Evolutionary conservation across 35 echinoderm and acorn worm species (phyloP), one percentile per base, ranked within the genome.

Genomic region (Diadema setosum): DNA sequence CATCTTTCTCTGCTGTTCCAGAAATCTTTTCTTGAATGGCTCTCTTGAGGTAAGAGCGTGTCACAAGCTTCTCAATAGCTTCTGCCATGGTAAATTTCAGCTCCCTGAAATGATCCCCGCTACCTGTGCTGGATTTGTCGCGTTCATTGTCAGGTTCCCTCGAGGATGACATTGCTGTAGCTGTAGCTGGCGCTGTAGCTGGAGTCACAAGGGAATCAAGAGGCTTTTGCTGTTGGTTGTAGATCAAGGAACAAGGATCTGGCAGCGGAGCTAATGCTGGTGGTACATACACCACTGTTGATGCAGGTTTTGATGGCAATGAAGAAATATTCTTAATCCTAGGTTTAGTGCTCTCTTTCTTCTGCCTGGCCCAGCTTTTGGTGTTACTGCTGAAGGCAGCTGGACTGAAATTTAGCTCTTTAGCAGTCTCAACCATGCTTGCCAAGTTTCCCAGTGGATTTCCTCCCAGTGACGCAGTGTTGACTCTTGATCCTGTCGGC

Each of bases 391-490:
- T 82, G 48, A 70, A 86, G 29, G 91, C 84, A 41, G 41, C 42
- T 30, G 57, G 84, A 67, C 74, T 58, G 86, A 93, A 93, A 63
- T 93, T 93, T 45, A 87, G 81, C 46, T 93, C 81, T 41, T 87
- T 87, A 3, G 91, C 91, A 42, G 91, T 87, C 42, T 93, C 84
- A n/a, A 93, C 91, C 91, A 93, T 93, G 39, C 80, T 87, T n/a
- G 91, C 75, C 36, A 93, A 50, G 46, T 87, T 93, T 39, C 85
- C 91, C 32, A 93, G 84, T 17, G 91, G 91, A 87, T 93, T 93
- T 5, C 46, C 75, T 36, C 75, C 76, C 56, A 90, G 40, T 12
- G 76, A 46, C 3, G 76, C 52, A n/a, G 45, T 70, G 20, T 81
- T 44, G 31, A 85, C 75, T 20, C 74, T 86, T 30, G 84, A 87